Percentiles rank a stretch among this genome's conserved stretches.
phyloP scores from a whole-genome alignment of 2,888 invertebrate genomes.

The Neelides folsomi region DNA sequence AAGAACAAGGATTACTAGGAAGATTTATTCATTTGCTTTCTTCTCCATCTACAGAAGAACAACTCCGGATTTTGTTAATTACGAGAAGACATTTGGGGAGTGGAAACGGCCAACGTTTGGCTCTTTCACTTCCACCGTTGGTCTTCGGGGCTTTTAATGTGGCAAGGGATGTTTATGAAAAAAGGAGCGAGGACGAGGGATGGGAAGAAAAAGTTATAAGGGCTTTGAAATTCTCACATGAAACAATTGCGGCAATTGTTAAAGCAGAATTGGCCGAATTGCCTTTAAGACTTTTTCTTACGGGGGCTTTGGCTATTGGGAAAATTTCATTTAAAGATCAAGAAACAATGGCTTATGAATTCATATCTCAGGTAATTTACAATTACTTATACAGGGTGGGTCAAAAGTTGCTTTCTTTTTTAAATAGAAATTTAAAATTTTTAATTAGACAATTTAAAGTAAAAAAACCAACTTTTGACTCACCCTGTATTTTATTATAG shows the following conservation, averaged over 20 bases:
- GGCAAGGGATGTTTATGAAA: conserved; percentile 61
- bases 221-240: conserved; percentile 95
- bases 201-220: conserved; percentile 98
- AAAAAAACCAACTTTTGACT: background rate
- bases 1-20: conserved; percentile 86
- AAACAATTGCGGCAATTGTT: conserved; percentile 82
- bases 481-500: background rate
- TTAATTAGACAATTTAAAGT: background rate
- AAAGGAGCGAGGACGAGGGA: conserved; percentile 60
- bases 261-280: conserved; percentile 91
- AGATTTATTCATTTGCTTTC: conserved; percentile 70
- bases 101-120: conserved; percentile 79
- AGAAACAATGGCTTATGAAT: conserved; percentile 96
- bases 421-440: conserved; percentile 6
- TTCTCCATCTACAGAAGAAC: conserved; percentile 67
- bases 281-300: conserved; percentile 81
- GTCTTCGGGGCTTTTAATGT: conserved; percentile 86
- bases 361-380: conserved; percentile 63
- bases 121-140: conserved; percentile 82
- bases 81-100: conserved; percentile 76
- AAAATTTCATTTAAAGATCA: conserved; percentile 86
- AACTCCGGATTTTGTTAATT: conserved; percentile 76
- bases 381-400: background rate
- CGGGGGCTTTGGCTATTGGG: conserved; percentile 86
- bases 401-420: background rate